Evolutionary conservation across 2,113 vertebrate genomes (phyloP).

Genomic region (Caretta caretta): DNA sequence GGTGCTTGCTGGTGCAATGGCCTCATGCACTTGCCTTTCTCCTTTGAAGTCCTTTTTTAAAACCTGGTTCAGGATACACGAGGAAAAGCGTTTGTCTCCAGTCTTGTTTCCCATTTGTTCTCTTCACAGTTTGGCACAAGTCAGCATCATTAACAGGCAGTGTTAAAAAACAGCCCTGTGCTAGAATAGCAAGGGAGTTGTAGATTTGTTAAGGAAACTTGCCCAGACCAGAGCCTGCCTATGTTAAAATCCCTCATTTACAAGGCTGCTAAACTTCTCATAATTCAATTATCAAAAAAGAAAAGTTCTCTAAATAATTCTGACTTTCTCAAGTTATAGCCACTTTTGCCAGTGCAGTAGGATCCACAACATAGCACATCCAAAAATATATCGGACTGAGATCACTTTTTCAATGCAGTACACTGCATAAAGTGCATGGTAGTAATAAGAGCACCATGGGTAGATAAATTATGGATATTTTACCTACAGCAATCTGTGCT

Average conservation of each 20-base stretch:
- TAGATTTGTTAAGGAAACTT: not conserved
- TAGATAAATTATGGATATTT: constrained; percentile 8
- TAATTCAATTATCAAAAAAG: constrained; percentile 13
- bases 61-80: not conserved
- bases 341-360: not conserved
- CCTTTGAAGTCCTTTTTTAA: not conserved
- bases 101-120: not conserved
- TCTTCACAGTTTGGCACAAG: not conserved
- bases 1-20: not conserved
- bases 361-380: not conserved
- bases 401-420: constrained; percentile 25
- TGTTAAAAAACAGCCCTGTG: too few relatives aligned
- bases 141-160: too few relatives aligned
- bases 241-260: not conserved
- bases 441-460: not conserved
- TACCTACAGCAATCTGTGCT: not conserved
- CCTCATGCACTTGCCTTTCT: not conserved
- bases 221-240: not conserved
- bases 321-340: not conserved
- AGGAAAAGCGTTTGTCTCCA: not conserved
- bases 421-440: not conserved
- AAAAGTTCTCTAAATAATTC: not conserved
- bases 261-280: not conserved
- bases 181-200: too few relatives aligned
- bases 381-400: not conserved